Conservation (phyloP, 2,113 vertebrate genomes). For the Orientallactaga bullata region DNA sequence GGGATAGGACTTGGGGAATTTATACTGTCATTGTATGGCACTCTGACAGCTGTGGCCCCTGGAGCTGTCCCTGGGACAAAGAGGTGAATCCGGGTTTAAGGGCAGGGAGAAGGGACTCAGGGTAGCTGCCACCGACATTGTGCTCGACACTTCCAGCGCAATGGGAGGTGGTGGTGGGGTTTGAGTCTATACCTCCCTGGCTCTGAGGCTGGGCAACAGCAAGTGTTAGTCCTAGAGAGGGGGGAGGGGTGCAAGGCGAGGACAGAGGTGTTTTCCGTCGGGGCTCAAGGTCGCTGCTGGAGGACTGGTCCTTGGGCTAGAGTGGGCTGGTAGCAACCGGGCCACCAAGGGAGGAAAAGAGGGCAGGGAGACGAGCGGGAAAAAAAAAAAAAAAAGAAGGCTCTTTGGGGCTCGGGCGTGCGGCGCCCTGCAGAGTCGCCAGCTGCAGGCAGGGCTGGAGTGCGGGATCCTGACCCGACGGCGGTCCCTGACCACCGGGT, state of each 20-base stretch:
- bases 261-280: constrained; percentile 67
- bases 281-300: constrained; percentile 81
- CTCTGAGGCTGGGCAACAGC: background rate
- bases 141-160: background rate
- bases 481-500: background rate
- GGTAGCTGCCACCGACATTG: background rate
- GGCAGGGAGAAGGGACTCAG: background rate
- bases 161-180: background rate
- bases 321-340: constrained; percentile 6
- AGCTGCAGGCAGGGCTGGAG: background rate
- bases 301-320: constrained; percentile 44
- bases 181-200: background rate
- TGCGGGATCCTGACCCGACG: constrained; percentile 55
- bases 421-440: constrained; percentile 4
- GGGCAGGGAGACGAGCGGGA: constrained; percentile 69
- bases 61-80: background rate
- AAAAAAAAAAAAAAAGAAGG: constrained; percentile 51
- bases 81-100: background rate
- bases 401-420: constrained; percentile 14
- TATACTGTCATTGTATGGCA: background rate
- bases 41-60: background rate
- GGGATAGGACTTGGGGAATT: background rate
- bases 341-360: background rate
- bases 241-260: constrained; percentile 1
- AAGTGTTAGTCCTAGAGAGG: background rate